phyloP scores from a whole-genome alignment of 2,888 invertebrate genomes.

The Exocentrus adspersus region DNA sequence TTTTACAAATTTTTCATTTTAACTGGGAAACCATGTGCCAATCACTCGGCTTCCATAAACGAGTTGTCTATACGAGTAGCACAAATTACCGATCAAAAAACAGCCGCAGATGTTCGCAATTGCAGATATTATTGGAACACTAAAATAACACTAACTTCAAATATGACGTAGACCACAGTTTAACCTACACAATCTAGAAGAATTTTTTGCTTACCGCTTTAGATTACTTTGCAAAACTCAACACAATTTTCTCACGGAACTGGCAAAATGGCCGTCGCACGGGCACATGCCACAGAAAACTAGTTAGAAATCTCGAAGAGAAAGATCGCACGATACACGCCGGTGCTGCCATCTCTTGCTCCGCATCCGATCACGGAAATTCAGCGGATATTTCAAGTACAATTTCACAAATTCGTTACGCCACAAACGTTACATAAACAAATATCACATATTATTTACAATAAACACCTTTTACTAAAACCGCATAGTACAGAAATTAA shows the following conservation, averaged over 20 bases:
- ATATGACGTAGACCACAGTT: conserved; percentile 44
- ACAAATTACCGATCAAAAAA: conserved; percentile 53
- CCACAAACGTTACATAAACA: neutral
- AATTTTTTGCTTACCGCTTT: conserved; percentile 67
- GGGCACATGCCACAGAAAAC: conserved; percentile 74
- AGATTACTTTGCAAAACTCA: conserved; percentile 69
- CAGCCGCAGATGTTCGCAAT: conserved; percentile 54
- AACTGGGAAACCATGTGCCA: conserved; percentile 67
- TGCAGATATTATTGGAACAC: conserved; percentile 45
- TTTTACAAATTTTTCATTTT: conserved; percentile 35
- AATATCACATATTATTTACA: neutral
- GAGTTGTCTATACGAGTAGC: conserved; percentile 58
- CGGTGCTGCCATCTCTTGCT: conserved; percentile 51
- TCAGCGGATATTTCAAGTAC: conserved; percentile 36
- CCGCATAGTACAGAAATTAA: neutral
- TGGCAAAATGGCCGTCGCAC: conserved; percentile 76
- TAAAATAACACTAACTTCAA: conserved; percentile 47
- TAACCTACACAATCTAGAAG: conserved; percentile 51
- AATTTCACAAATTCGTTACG: conserved; percentile 9
- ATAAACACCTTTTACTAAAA: conserved; percentile 6
- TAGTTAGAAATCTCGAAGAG: conserved; percentile 65
- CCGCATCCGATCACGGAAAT: conserved; percentile 6
- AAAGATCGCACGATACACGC: conserved; percentile 53
- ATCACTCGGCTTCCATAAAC: conserved; percentile 61
- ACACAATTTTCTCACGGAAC: conserved; percentile 73